Evolutionary conservation across 2,888 invertebrate genomes (phyloP), one percentile per base, ranked within the genome.

Genomic region (Athalia circularis): DNA sequence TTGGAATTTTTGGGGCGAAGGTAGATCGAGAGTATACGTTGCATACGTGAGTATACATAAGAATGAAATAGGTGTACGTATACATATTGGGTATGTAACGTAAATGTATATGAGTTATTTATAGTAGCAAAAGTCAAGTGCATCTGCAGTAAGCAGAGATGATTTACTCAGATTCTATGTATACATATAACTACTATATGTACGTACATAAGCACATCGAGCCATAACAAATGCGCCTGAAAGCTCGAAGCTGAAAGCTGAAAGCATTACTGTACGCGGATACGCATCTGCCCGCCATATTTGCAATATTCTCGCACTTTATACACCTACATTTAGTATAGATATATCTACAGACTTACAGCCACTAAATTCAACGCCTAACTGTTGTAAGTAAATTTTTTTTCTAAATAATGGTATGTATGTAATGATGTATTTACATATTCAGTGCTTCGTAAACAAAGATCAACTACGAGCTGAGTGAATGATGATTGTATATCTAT

Each of bases 81-180:
- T 68, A 43, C 43, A 9, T 52, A 67, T 52, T 54, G 15, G 13
- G n/a, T 8, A 54, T 7, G 45, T 45, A 8, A 52, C 29, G n/a
- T 45, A 70, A 47, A n/a, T 9, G 52, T 59, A 15, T 7, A 8
- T 9, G 72, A 15, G 6, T 72, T 72, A 72, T 72, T 72, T 72
- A 72, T 72, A 72, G 72, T 72, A 72, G 59, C 72, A 59, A 72
- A 72, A 72, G 72, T 72, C 72, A 72, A 72, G 72, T 72, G 72
- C 72, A 72, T 13, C 59, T 13, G 54, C 72, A 72, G 72, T 72
- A 72, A 72, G 57, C 72, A 72, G 72, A 72, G 57, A 57, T 72
- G 72, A 72, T 72, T 72, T 72, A 72, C 72, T 59, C 72, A 59
- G 57, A 72, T 47, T 15, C 57, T 72, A 59, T 68, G 54, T 13